A percentile compares a stretch with the other conserved stretches of the same genome.
phyloP scores from a whole-genome alignment of 2,113 vertebrate species.

The Atrichornis clamosus region DNA sequence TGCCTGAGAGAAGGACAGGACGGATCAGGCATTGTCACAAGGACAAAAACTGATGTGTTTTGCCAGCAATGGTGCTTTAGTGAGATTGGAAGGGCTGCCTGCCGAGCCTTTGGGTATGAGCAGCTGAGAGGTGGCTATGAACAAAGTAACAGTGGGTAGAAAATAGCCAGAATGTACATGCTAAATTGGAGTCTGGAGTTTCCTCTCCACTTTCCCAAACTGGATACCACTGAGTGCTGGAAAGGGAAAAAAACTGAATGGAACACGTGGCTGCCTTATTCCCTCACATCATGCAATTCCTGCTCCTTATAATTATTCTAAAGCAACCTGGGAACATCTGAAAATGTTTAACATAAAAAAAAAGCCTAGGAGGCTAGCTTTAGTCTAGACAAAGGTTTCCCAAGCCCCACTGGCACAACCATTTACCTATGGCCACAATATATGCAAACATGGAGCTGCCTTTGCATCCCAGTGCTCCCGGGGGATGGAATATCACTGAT shows the following conservation, averaged over 20 bases:
- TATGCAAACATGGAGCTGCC: background rate
- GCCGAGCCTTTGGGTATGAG: background rate
- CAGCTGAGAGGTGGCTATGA: background rate
- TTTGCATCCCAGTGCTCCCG: accelerated
- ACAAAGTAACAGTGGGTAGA: background rate
- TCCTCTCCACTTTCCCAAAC: background rate
- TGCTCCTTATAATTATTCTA: background rate
- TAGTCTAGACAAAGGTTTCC: background rate
- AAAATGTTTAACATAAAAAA: background rate
- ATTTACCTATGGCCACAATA: background rate
- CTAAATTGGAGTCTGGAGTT: background rate
- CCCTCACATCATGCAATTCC: background rate
- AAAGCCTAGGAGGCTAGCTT: background rate
- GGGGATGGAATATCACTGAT: accelerated
- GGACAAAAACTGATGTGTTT: background rate
- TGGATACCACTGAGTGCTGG: background rate
- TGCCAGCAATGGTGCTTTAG: background rate
- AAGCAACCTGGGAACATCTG: background rate
- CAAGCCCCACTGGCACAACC: background rate
- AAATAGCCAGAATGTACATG: background rate
- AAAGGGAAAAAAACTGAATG: background rate
- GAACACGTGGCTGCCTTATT: background rate
- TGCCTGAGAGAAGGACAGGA: conserved; percentile 21
- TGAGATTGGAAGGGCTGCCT: background rate
- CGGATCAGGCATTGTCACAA: background rate